Evolutionary conservation across 2,888 invertebrate genomes (phyloP), one percentile per base, ranked within the genome.

Genomic region (Synergus umbraculus): DNA sequence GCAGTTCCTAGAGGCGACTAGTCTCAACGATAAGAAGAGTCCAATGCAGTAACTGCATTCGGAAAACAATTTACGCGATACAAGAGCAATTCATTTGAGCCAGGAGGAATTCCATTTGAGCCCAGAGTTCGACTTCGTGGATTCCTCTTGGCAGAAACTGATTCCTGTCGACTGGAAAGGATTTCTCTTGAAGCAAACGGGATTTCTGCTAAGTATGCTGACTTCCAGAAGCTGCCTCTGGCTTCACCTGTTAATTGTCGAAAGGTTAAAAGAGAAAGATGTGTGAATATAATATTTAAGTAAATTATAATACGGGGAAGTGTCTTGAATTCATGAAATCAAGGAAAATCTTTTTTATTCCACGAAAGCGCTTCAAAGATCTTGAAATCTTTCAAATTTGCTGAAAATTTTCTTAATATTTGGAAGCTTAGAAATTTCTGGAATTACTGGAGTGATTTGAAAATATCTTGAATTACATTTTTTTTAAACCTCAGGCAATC

Each of bases 111-210:
- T 69, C 69, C 69, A 46, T 69, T 69, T 54, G 69, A 73, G 54
- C 37, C 69, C 49, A 73, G 46, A 73, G 69, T 73, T 73, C 69
- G 69, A 73, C 69, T 54, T 73, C 69, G 69, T 73, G 69, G n/a
- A 73, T 73, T 73, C 69, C 49, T 73, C 29, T 73, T 49, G 49
- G 49, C 69, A 73, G 69, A 49, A 73, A 46, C 69, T 73, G 54
- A 73, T 73, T 73, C 29, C 69, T 73, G 46, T 73, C 69, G 49
- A 49, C 37, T 69, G 15, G 69, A 29, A 49, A 73, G 29, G 69
- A 54, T 54, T 73, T 73, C 69, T 54, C 49, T 49, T 54, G 29
- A 73, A 73, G 67, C 44, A 44, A 46, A 67, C 18, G 46, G 67
- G 22, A 67, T 22, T 22, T 67, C 46, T 49, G 29, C 37, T n/a